Evolutionary conservation across 2,888 invertebrate genomes (phyloP).

Genomic region (Andricus curvator): DNA sequence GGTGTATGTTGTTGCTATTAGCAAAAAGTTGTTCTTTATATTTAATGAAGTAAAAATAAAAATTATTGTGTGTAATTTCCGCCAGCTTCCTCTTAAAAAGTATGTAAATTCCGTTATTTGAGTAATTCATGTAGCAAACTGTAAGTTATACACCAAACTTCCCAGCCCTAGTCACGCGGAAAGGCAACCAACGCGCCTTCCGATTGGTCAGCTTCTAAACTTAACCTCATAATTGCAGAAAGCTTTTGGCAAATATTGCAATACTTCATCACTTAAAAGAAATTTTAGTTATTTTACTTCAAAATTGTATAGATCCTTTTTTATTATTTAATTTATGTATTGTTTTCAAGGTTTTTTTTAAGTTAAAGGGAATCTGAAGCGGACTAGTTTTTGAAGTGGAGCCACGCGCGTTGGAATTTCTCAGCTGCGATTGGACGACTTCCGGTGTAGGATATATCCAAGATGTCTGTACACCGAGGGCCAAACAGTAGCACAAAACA

Average conservation of each 20-base stretch:
- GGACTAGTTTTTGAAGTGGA: slow-evolving; percentile 13
- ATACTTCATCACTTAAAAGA: background rate
- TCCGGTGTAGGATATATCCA: background rate
- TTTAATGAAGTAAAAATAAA: no score
- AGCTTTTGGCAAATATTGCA: background rate
- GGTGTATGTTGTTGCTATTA: no score
- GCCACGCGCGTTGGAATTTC: background rate
- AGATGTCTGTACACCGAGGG: no score
- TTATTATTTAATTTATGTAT: background rate
- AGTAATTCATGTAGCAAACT: no score
- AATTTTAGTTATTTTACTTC: background rate
- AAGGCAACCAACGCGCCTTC: no score
- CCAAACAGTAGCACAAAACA: no score
- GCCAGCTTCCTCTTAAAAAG: no score
- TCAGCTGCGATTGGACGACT: background rate
- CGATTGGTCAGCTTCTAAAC: background rate
- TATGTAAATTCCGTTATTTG: no score
- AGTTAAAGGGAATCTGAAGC: background rate
- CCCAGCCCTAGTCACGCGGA: no score
- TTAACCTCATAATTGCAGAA: background rate
- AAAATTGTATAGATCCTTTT: background rate
- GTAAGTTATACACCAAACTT: no score
- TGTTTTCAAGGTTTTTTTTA: background rate
- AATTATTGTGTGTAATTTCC: no score
- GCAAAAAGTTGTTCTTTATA: no score